Percentiles rank a stretch among this genome's conserved stretches.
Conservation (phyloP, 2,797 vertebrate genomes). For the Pelochelys cantorii region DNA sequence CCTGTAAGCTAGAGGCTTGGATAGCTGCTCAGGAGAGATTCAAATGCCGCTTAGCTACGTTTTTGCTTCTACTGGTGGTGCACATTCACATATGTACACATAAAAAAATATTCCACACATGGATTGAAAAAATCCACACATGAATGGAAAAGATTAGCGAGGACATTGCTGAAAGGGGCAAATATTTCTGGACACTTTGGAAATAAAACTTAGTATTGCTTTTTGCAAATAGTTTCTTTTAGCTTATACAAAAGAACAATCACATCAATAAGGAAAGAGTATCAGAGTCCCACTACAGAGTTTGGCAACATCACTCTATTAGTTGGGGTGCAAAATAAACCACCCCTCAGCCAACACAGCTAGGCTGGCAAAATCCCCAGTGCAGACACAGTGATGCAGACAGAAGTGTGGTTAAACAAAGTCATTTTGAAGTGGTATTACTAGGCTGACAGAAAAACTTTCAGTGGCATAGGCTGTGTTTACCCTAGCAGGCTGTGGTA, state of each 20-base stretch:
- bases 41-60: too few species aligned
- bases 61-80: too few species aligned
- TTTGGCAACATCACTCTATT: not conserved
- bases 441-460: not conserved
- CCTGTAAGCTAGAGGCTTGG: too few species aligned
- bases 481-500: not conserved
- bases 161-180: not conserved
- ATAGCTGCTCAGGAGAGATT: too few species aligned
- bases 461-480: not conserved
- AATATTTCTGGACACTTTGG: not conserved
- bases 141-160: too few species aligned
- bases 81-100: too few species aligned
- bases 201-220: not conserved
- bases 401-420: not conserved
- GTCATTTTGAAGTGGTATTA: not conserved
- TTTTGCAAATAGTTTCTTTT: accelerated
- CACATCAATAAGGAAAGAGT: not conserved
- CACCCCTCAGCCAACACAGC: not conserved
- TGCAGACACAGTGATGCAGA: not conserved
- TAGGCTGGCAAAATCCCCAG: not conserved
- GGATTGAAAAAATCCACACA: too few species aligned
- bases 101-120: too few species aligned
- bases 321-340: not conserved
- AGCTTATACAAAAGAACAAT: not conserved
- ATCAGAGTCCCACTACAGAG: not conserved